phyloP scores from a whole-genome alignment of 2,113 vertebrate genomes.

The Leptocoma aspasia region DNA sequence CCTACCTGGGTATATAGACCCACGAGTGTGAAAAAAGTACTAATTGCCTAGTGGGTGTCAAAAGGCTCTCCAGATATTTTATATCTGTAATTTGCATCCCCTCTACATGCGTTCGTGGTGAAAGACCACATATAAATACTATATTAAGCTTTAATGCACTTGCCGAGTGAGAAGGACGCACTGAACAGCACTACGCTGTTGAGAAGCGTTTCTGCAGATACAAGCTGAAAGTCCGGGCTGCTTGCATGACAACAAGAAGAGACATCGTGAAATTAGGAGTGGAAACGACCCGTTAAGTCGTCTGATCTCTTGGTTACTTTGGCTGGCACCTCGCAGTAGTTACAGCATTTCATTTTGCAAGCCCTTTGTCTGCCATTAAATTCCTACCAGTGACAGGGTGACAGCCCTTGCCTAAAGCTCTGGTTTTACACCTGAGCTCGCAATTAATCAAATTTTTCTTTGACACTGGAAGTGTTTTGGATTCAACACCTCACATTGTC shows the following conservation, averaged over 20 bases:
- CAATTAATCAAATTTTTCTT: neutral
- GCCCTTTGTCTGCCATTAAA: neutral
- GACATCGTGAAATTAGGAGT: neutral
- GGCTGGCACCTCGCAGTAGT: neutral
- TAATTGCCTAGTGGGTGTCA: neutral
- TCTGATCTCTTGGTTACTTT: neutral
- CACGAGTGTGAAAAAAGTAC: neutral
- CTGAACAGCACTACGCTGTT: neutral
- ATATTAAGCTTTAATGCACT: neutral
- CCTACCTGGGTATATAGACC: accelerated
- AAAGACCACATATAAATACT: neutral
- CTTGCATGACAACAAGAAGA: neutral
- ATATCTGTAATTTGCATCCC: neutral
- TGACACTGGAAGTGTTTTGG: neutral
- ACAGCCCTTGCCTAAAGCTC: neutral
- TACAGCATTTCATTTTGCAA: neutral
- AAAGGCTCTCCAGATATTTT: neutral
- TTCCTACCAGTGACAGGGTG: neutral
- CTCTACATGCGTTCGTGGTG: neutral
- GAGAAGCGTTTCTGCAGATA: neutral
- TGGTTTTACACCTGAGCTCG: neutral
- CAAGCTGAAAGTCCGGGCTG: neutral
- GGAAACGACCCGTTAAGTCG: neutral
- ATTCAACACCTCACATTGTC: neutral
- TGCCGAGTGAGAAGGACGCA: neutral